Evolutionary conservation across 2,113 vertebrate genomes (phyloP).

Genomic region (Pionites leucogaster): DNA sequence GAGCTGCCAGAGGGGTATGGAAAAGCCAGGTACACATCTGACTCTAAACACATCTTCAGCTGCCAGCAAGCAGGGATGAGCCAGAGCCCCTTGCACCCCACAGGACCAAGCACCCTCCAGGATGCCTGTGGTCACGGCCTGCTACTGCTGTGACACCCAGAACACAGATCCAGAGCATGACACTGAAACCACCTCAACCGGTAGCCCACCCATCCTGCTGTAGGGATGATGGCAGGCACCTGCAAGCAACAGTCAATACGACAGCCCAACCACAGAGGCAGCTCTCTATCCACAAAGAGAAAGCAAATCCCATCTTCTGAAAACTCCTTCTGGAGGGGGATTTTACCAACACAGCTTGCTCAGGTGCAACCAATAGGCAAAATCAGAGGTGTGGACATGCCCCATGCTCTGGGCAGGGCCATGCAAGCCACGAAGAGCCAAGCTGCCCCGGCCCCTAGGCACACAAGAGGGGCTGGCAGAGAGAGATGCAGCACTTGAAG

Average conservation of each 20-base stretch:
- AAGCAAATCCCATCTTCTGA: neutral
- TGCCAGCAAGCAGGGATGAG: neutral
- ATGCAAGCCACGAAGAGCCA: neutral
- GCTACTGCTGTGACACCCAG: neutral
- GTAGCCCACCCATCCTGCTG: neutral
- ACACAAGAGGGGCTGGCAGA: neutral
- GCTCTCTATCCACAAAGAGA: neutral
- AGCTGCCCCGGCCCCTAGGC: neutral
- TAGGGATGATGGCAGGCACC: neutral
- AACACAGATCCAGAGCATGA: neutral
- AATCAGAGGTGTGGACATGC: neutral
- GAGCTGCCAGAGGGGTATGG: neutral
- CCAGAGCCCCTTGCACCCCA: neutral
- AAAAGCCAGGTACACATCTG: neutral
- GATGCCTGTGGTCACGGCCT: neutral
- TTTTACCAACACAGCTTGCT: neutral
- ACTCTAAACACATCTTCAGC: neutral
- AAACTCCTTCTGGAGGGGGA: neutral
- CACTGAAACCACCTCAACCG: neutral
- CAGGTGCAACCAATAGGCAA: neutral
- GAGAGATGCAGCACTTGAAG: rapidly evolving
- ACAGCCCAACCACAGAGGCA: neutral
- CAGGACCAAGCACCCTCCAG: neutral
- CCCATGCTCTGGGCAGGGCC: neutral
- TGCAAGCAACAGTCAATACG: neutral